These are phyloP conservation scores for Agonopterix subpropinquella DNA, from an alignment of 2,888 invertebrate genomes.

Conservation along the genomic window DNA sequence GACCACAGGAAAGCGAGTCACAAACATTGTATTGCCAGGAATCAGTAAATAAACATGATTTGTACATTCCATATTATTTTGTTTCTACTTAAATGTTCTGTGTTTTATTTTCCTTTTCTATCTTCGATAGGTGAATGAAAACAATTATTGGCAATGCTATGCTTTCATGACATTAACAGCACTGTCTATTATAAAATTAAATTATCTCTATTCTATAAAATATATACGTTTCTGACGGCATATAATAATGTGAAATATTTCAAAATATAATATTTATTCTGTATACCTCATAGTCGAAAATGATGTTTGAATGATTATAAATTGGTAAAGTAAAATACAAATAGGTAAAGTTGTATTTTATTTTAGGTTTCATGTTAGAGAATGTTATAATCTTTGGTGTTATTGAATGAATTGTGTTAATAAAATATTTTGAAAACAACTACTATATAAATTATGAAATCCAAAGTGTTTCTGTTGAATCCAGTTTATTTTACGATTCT, in stretches of 20 bases:
- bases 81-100: conserved; percentile 74
- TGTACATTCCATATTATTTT: conserved; percentile 88
- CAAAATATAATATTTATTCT: conserved; percentile 63
- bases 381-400: conserved; percentile 77
- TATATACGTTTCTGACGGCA: conserved; percentile 57
- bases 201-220: conserved; percentile 23
- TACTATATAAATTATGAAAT: conserved; percentile 47
- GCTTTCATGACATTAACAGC: conserved; percentile 51
- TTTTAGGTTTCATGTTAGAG: conserved; percentile 76
- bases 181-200: conserved; percentile 40
- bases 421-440: conserved; percentile 75
- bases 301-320: conserved; percentile 73
- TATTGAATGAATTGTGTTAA: conserved; percentile 78
- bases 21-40: conserved; percentile 76
- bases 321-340: conserved; percentile 69
- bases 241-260: conserved; percentile 54
- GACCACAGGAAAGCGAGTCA: conserved; percentile 54
- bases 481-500: not conserved
- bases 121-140: conserved; percentile 45
- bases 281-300: conserved; percentile 71
- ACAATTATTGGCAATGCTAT: conserved; percentile 39
- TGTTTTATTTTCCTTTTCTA: conserved; percentile 66
- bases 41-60: conserved; percentile 83
- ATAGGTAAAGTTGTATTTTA: conserved; percentile 72
- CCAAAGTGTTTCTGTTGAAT: conserved; percentile 11